Conservation (phyloP, 2,797 vertebrate genomes). For the Microctenopoma lineatum region DNA sequence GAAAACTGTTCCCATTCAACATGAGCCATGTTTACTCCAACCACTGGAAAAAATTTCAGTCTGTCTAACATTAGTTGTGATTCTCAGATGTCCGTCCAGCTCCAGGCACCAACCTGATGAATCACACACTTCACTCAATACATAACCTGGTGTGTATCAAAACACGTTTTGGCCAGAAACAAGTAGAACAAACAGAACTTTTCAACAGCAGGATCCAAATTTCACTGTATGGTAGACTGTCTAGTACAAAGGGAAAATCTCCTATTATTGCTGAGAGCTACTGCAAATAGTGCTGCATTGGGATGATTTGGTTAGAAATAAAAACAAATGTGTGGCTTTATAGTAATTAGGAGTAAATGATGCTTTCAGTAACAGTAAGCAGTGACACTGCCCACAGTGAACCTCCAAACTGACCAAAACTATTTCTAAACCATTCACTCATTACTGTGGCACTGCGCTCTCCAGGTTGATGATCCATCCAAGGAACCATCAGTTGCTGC, state of each 20-base stretch:
- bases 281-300: neutral
- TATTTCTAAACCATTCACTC: neutral
- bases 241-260: constrained; percentile 22
- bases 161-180: constrained; percentile 50
- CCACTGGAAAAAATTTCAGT: constrained; percentile 46
- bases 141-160: constrained; percentile 56
- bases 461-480: neutral
- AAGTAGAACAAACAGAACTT: constrained; percentile 32
- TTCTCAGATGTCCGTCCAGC: constrained; percentile 74
- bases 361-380: constrained; percentile 27
- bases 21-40: constrained; percentile 59
- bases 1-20: constrained; percentile 47
- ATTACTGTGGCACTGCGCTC: neutral
- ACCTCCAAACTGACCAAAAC: neutral
- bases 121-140: constrained; percentile 50
- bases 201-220: constrained; percentile 1
- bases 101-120: constrained; percentile 54
- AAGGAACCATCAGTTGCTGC: neutral
- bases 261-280: constrained; percentile 11
- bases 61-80: constrained; percentile 41
- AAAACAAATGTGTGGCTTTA: constrained; percentile 21
- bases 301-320: constrained; percentile 6
- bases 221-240: neutral
- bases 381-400: neutral
- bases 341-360: constrained; percentile 16